Evolutionary conservation across 2,888 invertebrate species (phyloP).

Genomic region (Pseudococcus viburni): DNA sequence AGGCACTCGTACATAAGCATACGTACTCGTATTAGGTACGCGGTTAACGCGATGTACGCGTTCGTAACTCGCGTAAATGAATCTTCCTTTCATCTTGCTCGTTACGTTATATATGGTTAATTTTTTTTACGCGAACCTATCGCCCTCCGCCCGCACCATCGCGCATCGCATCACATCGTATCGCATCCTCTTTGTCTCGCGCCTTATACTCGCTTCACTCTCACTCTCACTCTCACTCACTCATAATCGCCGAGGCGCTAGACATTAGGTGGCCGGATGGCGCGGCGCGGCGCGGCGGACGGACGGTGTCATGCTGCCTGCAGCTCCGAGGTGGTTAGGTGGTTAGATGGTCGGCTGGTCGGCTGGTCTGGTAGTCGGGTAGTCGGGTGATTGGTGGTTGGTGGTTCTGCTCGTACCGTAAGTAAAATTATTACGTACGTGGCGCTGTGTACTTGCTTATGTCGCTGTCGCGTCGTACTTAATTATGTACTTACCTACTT

Average conservation of each 20-base stretch:
- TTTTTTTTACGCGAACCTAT: slow-evolving; percentile 36
- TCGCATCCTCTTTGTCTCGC: not conserved
- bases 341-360: too few species aligned
- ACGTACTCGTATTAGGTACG: not conserved
- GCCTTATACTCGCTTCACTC: slow-evolving; percentile 11
- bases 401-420: too few species aligned
- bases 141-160: slow-evolving; percentile 11
- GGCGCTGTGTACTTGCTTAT: too few species aligned
- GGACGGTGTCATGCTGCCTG: too few species aligned
- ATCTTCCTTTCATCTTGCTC: slow-evolving; percentile 62
- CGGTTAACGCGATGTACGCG: slow-evolving; percentile 35
- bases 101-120: slow-evolving; percentile 64
- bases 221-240: slow-evolving; percentile 47
- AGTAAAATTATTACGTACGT: too few species aligned
- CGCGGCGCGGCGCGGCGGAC: too few species aligned
- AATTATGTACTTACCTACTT: too few species aligned
- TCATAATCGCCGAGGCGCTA: not conserved
- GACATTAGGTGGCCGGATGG: not conserved
- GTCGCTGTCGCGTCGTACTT: too few species aligned
- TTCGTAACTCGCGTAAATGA: slow-evolving; percentile 60
- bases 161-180: not conserved
- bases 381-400: too few species aligned
- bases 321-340: too few species aligned
- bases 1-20: too few species aligned
- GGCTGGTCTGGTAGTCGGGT: too few species aligned